Evolutionary conservation across 2,888 invertebrate species (phyloP).

Genomic region (Ceriagrion tenellum): DNA sequence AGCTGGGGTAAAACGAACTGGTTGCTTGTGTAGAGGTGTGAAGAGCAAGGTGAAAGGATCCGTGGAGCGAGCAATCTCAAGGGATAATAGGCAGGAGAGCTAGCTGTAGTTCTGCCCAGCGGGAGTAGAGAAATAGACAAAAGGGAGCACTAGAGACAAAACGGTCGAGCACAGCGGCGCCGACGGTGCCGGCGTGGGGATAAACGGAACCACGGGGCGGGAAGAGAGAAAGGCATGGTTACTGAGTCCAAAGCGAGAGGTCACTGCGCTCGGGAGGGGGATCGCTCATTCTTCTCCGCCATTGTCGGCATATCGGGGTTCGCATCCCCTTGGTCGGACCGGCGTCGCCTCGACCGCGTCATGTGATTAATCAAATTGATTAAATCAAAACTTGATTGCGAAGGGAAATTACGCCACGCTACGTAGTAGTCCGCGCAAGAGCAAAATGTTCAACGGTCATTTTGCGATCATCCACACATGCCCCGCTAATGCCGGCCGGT

Average conservation of each 20-base stretch:
- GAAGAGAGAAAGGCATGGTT: neutral
- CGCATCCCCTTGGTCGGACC: neutral
- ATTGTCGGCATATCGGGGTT: neutral
- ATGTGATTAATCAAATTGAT: slow-evolving; percentile 11
- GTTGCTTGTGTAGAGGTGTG: neutral
- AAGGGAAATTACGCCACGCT: neutral
- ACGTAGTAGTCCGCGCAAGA: neutral
- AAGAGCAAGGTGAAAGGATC: neutral
- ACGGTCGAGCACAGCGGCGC: neutral
- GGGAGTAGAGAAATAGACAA: neutral
- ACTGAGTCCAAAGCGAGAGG: neutral
- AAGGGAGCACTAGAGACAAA: neutral
- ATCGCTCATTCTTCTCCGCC: neutral
- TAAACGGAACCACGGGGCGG: neutral
- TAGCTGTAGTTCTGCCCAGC: neutral
- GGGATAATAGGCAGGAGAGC: neutral
- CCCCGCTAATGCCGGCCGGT: neutral
- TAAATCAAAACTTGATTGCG: slow-evolving; percentile 18
- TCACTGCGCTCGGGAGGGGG: neutral
- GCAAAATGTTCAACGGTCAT: neutral
- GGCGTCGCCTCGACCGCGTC: neutral
- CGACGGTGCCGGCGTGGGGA: neutral
- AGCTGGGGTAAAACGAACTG: too few species aligned
- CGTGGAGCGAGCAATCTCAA: neutral
- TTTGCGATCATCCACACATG: neutral